A percentile compares a stretch with the other conserved stretches of the same genome.
These are phyloP conservation scores for Metopolophium dirhodum DNA, from an alignment of 1,140 invertebrate species.

Conservation along the genomic window DNA sequence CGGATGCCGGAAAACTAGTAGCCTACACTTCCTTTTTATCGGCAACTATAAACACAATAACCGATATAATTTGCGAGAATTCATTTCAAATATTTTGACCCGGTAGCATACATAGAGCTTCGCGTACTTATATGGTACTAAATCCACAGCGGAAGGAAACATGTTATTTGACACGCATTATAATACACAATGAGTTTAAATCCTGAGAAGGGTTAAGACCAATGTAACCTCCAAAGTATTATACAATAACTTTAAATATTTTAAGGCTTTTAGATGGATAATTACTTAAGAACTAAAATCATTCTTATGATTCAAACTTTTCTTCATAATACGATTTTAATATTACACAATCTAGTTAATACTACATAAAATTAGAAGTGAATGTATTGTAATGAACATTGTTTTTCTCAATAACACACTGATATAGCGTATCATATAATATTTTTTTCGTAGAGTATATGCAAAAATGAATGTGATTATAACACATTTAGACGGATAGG, in stretches of 20 bases:
- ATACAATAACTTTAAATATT: conserved; percentile 3
- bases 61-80: conserved; percentile 3
- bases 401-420: not conserved
- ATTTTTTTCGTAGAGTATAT: not conserved
- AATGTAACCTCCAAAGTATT: conserved; percentile 13
- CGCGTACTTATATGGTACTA: conserved; percentile 51
- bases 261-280: not conserved
- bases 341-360: not conserved
- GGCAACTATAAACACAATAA: not conserved
- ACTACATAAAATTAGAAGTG: not conserved
- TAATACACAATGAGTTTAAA: conserved; percentile 16
- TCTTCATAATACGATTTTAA: not conserved
- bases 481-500: not conserved
- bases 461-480: not conserved
- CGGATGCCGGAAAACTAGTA: conserved; percentile 11
- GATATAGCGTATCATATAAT: not conserved
- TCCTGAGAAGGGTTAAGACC: conserved; percentile 23
- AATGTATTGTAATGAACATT: not conserved
- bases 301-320: not conserved
- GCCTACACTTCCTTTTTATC: conserved; percentile 26
- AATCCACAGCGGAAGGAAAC: conserved; percentile 36
- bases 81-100: conserved; percentile 50
- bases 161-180: conserved; percentile 30
- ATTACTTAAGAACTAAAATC: not conserved
- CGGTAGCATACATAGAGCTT: conserved; percentile 28